Conservation (phyloP, 35 echinoderm and acorn worm species). For the Ophiothrix spiculata region DNA sequence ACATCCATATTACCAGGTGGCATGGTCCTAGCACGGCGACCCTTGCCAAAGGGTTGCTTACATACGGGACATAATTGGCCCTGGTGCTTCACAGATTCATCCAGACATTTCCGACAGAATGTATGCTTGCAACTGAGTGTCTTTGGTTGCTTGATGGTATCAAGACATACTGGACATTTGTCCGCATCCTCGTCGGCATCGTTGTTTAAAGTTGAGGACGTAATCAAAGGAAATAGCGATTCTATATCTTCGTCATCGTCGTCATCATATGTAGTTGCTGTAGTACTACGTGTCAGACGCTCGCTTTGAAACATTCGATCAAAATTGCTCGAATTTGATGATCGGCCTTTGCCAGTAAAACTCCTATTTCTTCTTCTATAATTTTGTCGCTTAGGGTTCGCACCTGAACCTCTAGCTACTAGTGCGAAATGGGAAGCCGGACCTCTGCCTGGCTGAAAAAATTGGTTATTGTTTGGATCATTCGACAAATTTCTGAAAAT, state of each 20-base stretch:
- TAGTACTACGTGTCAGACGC: neutral
- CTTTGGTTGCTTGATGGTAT: neutral
- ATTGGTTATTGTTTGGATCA: neutral
- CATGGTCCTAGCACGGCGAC: neutral
- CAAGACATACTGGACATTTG: slow-evolving; percentile 23
- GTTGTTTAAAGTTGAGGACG: neutral
- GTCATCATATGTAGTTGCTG: neutral
- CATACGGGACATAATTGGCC: slow-evolving; percentile 16
- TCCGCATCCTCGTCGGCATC: neutral
- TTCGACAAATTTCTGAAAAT: neutral
- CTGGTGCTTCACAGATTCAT: slow-evolving; percentile 7
- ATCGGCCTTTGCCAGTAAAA: neutral
- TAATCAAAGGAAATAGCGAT: neutral
- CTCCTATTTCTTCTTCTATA: neutral
- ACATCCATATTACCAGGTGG: neutral
- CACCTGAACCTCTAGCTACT: neutral
- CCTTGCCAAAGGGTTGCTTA: neutral
- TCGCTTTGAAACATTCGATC: neutral
- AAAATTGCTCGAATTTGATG: neutral
- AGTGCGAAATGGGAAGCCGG: neutral
- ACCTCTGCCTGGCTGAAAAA: neutral
- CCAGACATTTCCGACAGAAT: slow-evolving; percentile 14
- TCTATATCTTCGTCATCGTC: neutral
- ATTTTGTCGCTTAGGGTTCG: neutral
- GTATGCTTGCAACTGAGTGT: slow-evolving; percentile 10